Evolutionary conservation across 2,888 invertebrate species (phyloP).

Genomic region (Calliphora vomitoria): DNA sequence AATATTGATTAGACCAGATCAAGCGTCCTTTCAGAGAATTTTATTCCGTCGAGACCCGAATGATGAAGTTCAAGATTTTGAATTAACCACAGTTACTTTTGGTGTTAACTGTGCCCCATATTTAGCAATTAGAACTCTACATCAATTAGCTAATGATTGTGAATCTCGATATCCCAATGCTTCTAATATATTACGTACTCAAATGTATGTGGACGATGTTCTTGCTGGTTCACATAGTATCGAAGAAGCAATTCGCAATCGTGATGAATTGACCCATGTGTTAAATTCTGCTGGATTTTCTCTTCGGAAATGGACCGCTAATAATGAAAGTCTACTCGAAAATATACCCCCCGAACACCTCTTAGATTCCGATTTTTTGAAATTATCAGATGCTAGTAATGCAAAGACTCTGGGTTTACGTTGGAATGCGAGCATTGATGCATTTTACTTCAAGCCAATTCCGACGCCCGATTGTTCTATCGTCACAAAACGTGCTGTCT

Average conservation of each 20-base stretch:
- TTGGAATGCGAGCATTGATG: no score
- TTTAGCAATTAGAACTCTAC: background rate
- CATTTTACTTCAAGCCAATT: no score
- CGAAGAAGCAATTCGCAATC: background rate
- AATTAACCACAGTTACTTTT: background rate
- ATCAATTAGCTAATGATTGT: background rate
- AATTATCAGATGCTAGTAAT: background rate
- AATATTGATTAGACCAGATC: no score
- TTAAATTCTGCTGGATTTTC: constrained; percentile 34
- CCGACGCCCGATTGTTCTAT: background rate
- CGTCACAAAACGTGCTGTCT: constrained; percentile 18
- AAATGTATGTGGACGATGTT: constrained; percentile 45
- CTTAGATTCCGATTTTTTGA: background rate
- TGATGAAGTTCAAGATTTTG: background rate
- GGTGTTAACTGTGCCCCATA: constrained; percentile 16
- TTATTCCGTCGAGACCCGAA: constrained; percentile 8
- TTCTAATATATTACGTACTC: background rate
- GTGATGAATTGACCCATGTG: constrained; percentile 14
- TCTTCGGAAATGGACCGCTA: constrained; percentile 20
- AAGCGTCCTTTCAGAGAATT: background rate
- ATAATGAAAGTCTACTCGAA: no score
- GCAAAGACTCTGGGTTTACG: background rate
- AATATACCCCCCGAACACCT: background rate
- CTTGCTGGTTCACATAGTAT: constrained; percentile 2
- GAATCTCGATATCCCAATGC: background rate